A percentile compares a stretch with the other conserved stretches of the same genome.
These are phyloP conservation scores for Rana temporaria DNA, from an alignment of 2,113 vertebrate genomes.

Conservation along the genomic window DNA sequence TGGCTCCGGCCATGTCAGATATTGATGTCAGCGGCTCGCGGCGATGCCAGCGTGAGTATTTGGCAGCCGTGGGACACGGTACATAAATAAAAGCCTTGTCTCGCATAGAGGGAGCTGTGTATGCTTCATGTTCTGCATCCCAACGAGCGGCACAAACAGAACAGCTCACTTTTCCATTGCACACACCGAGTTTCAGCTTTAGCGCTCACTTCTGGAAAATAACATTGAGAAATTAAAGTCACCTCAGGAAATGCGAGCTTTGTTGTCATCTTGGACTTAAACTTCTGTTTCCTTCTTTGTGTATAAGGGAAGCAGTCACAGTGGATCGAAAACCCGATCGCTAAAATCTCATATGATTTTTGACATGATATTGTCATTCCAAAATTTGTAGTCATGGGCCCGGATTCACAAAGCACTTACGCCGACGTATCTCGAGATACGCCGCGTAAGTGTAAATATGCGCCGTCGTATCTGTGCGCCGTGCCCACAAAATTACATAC, in stretches of 20 bases:
- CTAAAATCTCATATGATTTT: too few relatives aligned
- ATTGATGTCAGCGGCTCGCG: slow-evolving; percentile 50
- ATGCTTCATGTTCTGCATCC: slow-evolving; percentile 25
- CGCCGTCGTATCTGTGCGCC: too few relatives aligned
- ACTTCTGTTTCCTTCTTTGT: slow-evolving; percentile 26
- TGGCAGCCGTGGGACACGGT: slow-evolving; percentile 9
- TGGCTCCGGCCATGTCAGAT: slow-evolving; percentile 47
- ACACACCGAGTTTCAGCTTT: slow-evolving; percentile 15
- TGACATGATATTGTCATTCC: neutral
- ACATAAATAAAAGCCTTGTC: slow-evolving; percentile 54
- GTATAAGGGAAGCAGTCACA: neutral
- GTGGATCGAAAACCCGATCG: too few relatives aligned
- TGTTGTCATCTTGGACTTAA: slow-evolving; percentile 4
- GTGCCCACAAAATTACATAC: too few relatives aligned
- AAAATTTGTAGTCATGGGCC: neutral
- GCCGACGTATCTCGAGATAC: too few relatives aligned
- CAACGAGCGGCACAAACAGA: slow-evolving; percentile 39
- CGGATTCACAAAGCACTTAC: too few relatives aligned
- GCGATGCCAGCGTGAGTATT: slow-evolving; percentile 48
- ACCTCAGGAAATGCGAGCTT: slow-evolving; percentile 40
- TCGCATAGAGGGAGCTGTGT: slow-evolving; percentile 51
- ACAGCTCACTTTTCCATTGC: slow-evolving; percentile 34
- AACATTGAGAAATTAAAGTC: slow-evolving; percentile 14
- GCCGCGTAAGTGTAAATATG: too few relatives aligned
- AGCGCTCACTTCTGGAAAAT: slow-evolving; percentile 28